Evolutionary conservation across 1,140 invertebrate genomes (phyloP), one percentile per base, ranked within the genome.

Genomic region (Caenorhabditis brenneri): DNA sequence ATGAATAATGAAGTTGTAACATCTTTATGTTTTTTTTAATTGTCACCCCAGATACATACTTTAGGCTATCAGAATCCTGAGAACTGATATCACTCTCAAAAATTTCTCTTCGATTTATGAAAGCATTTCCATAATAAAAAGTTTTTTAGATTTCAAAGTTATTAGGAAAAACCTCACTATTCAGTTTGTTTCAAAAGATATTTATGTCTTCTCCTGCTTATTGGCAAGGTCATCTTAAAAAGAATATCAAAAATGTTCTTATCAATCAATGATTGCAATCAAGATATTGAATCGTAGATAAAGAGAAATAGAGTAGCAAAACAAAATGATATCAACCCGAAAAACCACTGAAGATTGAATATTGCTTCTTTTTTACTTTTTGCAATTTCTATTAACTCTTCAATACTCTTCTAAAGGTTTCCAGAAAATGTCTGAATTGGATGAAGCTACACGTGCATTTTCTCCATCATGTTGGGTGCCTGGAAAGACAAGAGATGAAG

Each of bases 391-490:
- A 1, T 36, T 36, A 9, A 19, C 7, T 36, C 24, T 65, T 36
- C 12, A 9, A 4, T 36, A 3, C n/a, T 36, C 19, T 58, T 29
- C 12, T 19, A 51, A 51, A 51, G 29, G 15, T 51, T 51, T 65
- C 16, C 19, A 33, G 12, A 65, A 74, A 74, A 74, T 74, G n/a
- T n/a, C n/a, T n/a, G n/a, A n/a, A n/a, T n/a, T n/a, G 65, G 29
- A 74, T 24, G 65, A 74, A 42, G 42, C 46, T 33, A 74, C 65
- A 15, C 65, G 33, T 24, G 15, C 46, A 4, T 74, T 33, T 12
- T 74, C 65, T 46, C 65, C 65, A 22, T 74, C 65, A 10, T 74
- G 33, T 42, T 74, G 65, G 65, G 65, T 74, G 22, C 65, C 65
- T 42, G 36, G 36, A 5, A 74, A 74, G n/a, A 74, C 19, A 24